Conservation (phyloP, 2,797 vertebrate genomes). For the Enteromius unitaeniatus region DNA sequence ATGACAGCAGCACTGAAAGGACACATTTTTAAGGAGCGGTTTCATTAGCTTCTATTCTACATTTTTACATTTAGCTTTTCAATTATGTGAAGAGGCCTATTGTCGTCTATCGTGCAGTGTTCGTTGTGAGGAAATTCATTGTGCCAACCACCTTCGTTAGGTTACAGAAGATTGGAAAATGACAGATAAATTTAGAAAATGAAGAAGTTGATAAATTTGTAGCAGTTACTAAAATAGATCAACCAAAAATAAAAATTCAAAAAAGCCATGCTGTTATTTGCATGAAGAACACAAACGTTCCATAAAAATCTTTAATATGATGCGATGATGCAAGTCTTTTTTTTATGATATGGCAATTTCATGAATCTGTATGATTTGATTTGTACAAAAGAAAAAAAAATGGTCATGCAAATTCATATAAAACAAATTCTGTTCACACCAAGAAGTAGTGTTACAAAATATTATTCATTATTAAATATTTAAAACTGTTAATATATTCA, state of each 20-base stretch:
- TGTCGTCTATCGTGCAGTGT: background rate
- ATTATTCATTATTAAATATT: background rate
- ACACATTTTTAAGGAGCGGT: conserved; percentile 50
- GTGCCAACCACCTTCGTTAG: background rate
- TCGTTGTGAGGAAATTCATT: conserved; percentile 24
- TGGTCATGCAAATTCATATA: background rate
- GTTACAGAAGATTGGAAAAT: background rate
- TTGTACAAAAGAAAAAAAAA: background rate
- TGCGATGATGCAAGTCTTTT: background rate
- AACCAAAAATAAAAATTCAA: background rate
- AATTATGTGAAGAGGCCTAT: conserved; percentile 39
- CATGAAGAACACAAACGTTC: background rate
- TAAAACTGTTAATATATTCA: background rate
- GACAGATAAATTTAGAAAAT: too few relatives aligned
- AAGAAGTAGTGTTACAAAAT: background rate
- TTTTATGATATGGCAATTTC: background rate
- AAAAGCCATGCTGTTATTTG: background rate
- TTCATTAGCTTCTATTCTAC: conserved; percentile 55
- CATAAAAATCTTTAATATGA: background rate
- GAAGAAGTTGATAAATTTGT: background rate
- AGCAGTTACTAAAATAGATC: background rate
- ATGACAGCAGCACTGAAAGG: conserved; percentile 66
- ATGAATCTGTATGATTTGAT: background rate
- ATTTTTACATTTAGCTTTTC: conserved; percentile 60
- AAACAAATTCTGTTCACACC: background rate